These are phyloP conservation scores for Trichechus manatus DNA, from an alignment of 2,113 vertebrate genomes.

Conservation along the genomic window DNA sequence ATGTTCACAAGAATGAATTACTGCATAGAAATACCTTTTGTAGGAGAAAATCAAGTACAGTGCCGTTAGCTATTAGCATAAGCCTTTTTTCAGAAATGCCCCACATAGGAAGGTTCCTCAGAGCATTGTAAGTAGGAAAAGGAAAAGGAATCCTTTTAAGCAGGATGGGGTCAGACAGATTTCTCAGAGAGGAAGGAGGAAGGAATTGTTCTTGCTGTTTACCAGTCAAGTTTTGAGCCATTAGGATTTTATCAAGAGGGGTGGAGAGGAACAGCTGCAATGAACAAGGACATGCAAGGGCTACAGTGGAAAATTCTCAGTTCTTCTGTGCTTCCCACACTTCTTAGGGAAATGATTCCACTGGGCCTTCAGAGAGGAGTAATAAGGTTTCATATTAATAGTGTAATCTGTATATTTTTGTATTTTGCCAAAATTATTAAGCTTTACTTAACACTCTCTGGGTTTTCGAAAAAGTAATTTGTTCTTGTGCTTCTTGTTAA, in stretches of 20 bases:
- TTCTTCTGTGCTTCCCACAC: background rate
- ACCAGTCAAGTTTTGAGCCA: background rate
- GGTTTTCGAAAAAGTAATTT: constrained; percentile 20
- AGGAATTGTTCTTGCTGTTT: background rate
- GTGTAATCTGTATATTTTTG: background rate
- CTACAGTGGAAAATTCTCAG: background rate
- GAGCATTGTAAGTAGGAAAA: background rate
- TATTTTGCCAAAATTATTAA: constrained; percentile 17
- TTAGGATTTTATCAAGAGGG: background rate
- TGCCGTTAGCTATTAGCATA: background rate
- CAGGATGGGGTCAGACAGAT: background rate
- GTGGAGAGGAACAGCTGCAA: background rate
- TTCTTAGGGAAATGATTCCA: background rate
- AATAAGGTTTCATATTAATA: constrained; percentile 12
- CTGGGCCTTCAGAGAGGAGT: background rate
- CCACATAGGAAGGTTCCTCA: background rate
- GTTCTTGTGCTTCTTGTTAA: constrained; percentile 14
- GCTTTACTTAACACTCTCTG: background rate
- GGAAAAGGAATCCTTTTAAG: background rate
- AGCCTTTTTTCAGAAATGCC: background rate
- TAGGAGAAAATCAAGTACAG: background rate
- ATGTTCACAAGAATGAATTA: background rate
- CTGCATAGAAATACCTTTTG: background rate
- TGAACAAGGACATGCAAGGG: background rate
- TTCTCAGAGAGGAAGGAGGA: background rate